phyloP scores from a whole-genome alignment of 2,888 invertebrate species.

The Pegoplata infirma region DNA sequence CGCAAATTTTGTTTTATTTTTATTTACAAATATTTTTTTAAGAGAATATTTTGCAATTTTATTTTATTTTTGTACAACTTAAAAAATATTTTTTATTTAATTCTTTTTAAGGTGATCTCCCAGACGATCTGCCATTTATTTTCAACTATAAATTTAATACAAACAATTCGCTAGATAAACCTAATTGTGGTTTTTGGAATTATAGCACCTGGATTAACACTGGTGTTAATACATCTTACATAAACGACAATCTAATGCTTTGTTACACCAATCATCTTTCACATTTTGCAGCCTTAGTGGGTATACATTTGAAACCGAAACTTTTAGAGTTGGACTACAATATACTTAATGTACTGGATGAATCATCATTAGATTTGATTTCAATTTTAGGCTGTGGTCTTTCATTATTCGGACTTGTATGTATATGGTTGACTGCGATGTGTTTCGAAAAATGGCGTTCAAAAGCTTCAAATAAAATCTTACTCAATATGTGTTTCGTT shows the following conservation, averaged over 20 bases:
- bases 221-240: not conserved
- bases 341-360: constrained; percentile 72
- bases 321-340: too few species aligned
- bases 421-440: constrained; percentile 81
- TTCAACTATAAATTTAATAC: constrained; percentile 2
- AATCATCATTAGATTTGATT: constrained; percentile 79
- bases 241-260: constrained; percentile 11
- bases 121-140: constrained; percentile 41
- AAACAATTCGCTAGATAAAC: too few species aligned
- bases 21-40: too few species aligned
- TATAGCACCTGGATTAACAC: constrained; percentile 15
- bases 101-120: constrained; percentile 35
- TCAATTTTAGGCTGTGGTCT: constrained; percentile 81
- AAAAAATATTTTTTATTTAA: too few species aligned
- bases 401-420: constrained; percentile 80
- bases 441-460: constrained; percentile 81
- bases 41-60: too few species aligned
- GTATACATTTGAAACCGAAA: not conserved
- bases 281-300: constrained; percentile 35
- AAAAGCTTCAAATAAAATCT: constrained; percentile 82
- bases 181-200: constrained; percentile 44
- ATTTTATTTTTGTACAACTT: too few species aligned
- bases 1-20: too few species aligned
- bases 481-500: constrained; percentile 82
- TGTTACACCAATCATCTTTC: constrained; percentile 42